Base-by-base conservation (phyloP, 2,888 invertebrate genomes). In the Agrotis clavis region DNA sequence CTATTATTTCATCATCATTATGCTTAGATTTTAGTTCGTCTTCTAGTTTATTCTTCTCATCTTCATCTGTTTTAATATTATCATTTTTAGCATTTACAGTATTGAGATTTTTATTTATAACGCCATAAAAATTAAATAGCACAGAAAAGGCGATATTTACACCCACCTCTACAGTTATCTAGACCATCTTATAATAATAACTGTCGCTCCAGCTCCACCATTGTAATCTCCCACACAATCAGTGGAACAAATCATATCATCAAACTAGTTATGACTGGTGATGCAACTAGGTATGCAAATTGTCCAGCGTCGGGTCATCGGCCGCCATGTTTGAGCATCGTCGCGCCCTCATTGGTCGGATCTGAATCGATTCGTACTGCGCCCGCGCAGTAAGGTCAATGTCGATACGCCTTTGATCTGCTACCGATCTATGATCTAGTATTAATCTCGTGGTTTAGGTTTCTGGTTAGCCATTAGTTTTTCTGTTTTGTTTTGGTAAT, bases 251-350 rank as follows among this genome's bases (percentile, higher is more conserved):
- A 91, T 93, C 90, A 92, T 82, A 74, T 90, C 90, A 88, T 90
- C 90, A 90, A 89, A 89, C 89, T 90, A 91, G 80, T 82, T 82
- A 90, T 90, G 91, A 91, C 89, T 88, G 88, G 90, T 94, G 94
- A 95, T 95, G 94, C 94, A 95, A 94, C 90, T 90, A 92, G 92
- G 92, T 93, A 95, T 95, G 95, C 95, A 95, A 95, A 95, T 95
- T 91, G 92, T 92, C 90, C 89, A 87, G 90, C 89, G 89, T 87
- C 84, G 87, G 94, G 93, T 94, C 94, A 90, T 86, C 89, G 94
- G 90, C 93, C 95, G 91, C 88, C 88, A 87, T 92, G 92, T 94
- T 94, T 91, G 94, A 90, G 86, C 89, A 86, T 87, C 87, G 89
- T 89, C 90, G 90, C 90, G 90, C 90, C 90, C 90, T 90, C 89